phyloP scores from a whole-genome alignment of 2,888 invertebrate species.

The Cantharis lateralis region DNA sequence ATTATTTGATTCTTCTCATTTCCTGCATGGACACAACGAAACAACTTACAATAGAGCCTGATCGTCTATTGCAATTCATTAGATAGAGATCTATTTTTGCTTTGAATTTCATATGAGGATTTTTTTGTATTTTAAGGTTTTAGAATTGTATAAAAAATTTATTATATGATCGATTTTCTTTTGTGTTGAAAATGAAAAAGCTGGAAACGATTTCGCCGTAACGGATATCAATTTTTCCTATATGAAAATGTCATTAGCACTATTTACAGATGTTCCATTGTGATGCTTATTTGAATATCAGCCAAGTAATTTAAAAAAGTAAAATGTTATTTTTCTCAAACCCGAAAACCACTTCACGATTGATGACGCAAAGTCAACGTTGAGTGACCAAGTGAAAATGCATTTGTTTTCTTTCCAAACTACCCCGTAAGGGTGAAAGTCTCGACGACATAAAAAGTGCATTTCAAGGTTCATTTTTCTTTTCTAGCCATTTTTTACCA shows the following conservation, averaged over 20 bases:
- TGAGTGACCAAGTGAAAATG: slow-evolving; percentile 36
- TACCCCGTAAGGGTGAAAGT: slow-evolving; percentile 36
- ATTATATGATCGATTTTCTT: slow-evolving; percentile 3
- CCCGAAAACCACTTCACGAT: not conserved
- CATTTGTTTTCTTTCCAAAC: slow-evolving; percentile 53
- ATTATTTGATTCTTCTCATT: slow-evolving; percentile 26
- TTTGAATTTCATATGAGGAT: slow-evolving; percentile 23
- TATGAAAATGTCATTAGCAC: slow-evolving; percentile 51
- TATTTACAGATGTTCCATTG: not conserved
- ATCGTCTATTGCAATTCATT: slow-evolving; percentile 11
- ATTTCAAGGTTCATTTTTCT: slow-evolving; percentile 44
- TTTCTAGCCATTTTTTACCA: not conserved
- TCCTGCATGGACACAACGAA: slow-evolving; percentile 20
- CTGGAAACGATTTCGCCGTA: slow-evolving; percentile 46
- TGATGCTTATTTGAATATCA: not conserved
- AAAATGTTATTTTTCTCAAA: not conserved
- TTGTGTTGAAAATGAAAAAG: slow-evolving; percentile 40
- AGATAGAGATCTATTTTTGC: not conserved
- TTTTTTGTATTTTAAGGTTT: not conserved
- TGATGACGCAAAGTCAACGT: not conserved
- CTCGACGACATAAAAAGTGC: slow-evolving; percentile 49
- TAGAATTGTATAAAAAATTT: not conserved
- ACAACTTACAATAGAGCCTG: slow-evolving; percentile 6
- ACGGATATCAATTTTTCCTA: slow-evolving; percentile 45
- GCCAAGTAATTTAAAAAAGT: not conserved